Evolutionary conservation across 2,888 invertebrate species (phyloP).

Genomic region (Onchidella celtica): DNA sequence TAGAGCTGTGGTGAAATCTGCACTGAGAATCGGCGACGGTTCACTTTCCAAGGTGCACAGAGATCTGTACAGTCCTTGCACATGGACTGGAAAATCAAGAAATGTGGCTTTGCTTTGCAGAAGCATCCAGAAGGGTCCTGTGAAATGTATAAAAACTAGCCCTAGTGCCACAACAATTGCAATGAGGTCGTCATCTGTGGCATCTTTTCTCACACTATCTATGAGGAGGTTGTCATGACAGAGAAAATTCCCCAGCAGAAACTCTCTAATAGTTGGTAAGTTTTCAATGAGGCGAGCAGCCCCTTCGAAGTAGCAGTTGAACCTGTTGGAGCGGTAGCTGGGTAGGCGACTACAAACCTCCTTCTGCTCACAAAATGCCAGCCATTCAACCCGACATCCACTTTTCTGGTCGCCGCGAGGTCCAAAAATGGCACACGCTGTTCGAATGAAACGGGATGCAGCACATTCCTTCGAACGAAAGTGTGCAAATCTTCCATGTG

Average conservation of each 20-base stretch:
- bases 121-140: too few species aligned
- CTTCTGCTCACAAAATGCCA: constrained; percentile 21
- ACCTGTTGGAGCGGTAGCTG: constrained; percentile 18
- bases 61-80: too few species aligned
- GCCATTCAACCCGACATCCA: constrained; percentile 22
- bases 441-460: not conserved
- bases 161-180: not conserved
- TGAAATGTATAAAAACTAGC: not conserved
- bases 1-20: too few species aligned
- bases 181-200: too few species aligned
- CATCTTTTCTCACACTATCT: too few species aligned
- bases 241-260: not conserved
- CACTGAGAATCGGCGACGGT: too few species aligned
- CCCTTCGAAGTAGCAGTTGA: too few species aligned
- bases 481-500: not conserved
- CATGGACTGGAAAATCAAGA: too few species aligned
- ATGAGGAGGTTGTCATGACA: not conserved
- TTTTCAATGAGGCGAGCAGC: constrained; percentile 18
- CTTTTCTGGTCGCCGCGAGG: constrained; percentile 33
- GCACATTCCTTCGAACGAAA: not conserved
- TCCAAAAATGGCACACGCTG: not conserved
- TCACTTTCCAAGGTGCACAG: too few species aligned
- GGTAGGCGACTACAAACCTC: not conserved
- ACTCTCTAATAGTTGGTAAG: not conserved
- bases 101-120: too few species aligned